Evolutionary conservation across 2,113 vertebrate species (phyloP), one percentile per base, ranked within the genome.

Genomic region (Chlorodrepanis virens): DNA sequence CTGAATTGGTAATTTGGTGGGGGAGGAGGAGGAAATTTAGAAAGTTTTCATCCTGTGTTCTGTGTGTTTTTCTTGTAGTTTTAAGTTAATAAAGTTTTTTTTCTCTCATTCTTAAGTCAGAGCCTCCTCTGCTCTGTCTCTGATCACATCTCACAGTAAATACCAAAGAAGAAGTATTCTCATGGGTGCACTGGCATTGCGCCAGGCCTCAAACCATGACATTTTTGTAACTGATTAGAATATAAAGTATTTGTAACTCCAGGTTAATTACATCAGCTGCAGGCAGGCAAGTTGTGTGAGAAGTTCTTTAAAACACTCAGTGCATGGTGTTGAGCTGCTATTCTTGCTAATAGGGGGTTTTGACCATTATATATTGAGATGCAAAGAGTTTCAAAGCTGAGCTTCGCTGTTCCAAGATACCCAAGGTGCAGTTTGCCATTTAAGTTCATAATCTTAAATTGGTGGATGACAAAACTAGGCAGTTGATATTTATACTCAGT

Each of bases 341-440:
- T 56, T 31, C 47, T 90, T 85, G 33, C n/a, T 40, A 2, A 2
- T 10, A 56, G 11, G 9, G 40, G 5, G 4, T 56, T 90, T 53
- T 93, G 23, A n/a, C 64, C 35, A 17, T 21, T 69, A 2, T 49
- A 7, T 39, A 12, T 45, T 17, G n/a, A 31, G 18, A 9, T 15
- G 33, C 4, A 57, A 6, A 37, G 42, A 69, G 45, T 5, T 75
- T 40, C 40, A 40, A 54, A n/a, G 14, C 57, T 76, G 22, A 82
- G 16, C 37, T 75, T 93, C 0, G 0, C 12, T 72, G 11, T 72
- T 37, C 5, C 31, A 37, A 56, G 15, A 20, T 23, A 29, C 0
- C 6, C 3, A 56, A 35, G 35, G 22, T 75, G 35, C 22, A 54
- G 19, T 75, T 93, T 52, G 9, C 14, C 13, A 2, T 50, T 87